These are phyloP conservation scores for Macrophya alboannulata DNA, from an alignment of 2,888 invertebrate genomes.

Conservation along the genomic window DNA sequence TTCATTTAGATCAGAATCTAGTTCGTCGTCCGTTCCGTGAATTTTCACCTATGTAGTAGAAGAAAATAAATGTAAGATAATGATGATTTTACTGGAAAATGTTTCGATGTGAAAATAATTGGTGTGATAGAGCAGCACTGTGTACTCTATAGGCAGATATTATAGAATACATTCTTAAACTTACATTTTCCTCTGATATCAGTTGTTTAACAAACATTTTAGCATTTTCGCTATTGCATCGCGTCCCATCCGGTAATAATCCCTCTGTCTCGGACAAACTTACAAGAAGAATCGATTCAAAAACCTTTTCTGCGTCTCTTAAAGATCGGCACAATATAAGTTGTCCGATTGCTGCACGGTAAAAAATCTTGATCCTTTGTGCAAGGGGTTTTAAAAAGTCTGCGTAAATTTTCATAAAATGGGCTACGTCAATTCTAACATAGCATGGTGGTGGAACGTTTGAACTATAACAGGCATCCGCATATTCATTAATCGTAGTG, in stretches of 20 bases:
- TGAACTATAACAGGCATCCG: slow-evolving; percentile 57
- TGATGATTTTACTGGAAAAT: too few relatives aligned
- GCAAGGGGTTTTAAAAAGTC: slow-evolving; percentile 41
- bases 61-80: not conserved
- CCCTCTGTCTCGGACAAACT: slow-evolving; percentile 40
- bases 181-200: slow-evolving; percentile 29
- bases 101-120: too few relatives aligned
- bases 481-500: slow-evolving; percentile 61
- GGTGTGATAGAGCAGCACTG: too few relatives aligned
- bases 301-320: not conserved
- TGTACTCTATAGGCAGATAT: too few relatives aligned
- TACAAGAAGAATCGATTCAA: slow-evolving; percentile 43
- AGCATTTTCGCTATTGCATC: slow-evolving; percentile 3
- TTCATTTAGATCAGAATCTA: not conserved
- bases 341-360: slow-evolving; percentile 59
- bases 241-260: not conserved
- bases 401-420: slow-evolving; percentile 61
- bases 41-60: too few relatives aligned
- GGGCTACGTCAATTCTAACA: slow-evolving; percentile 57
- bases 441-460: slow-evolving; percentile 27
- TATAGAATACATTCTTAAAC: not conserved
- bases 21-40: too few relatives aligned
- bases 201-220: slow-evolving; percentile 18
- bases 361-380: slow-evolving; percentile 58
- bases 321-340: slow-evolving; percentile 40